Evolutionary conservation across 2,888 invertebrate species (phyloP), one percentile per base, ranked within the genome.

Genomic region (Tipula unca): DNA sequence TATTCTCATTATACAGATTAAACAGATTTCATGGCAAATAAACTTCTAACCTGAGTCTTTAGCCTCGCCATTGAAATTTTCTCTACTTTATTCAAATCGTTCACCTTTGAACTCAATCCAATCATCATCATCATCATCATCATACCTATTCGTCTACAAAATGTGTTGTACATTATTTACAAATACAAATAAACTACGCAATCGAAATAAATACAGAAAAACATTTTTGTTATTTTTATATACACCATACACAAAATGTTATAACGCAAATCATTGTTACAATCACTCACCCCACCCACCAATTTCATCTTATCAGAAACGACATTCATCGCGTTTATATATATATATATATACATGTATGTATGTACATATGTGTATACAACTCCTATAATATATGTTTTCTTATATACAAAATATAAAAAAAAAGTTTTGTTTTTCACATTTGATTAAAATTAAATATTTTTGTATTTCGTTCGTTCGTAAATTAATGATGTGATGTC

Each of bases 111-210:
- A 69, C 69, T 69, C 69, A 69, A 25, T 69, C 69, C 69, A 20
- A 69, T 69, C 69, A 69, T 69, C 69, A 69, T 69, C 25, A 69
- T 69, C 69, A 69, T 25, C 69, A n/a, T 48, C 69, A 69, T 69
- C 69, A 69, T 69, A 69, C 69, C 69, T 69, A 69, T 69, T 69
- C 69, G 69, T 69, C 69, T 69, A 69, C 69, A 69, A 69, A 69
- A 69, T 69, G 25, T 69, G 69, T 25, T 69, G 69, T 69, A 25
- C 13, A 48, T 36, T 36, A 36, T 36, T 36, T 48, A 48, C 48
- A 17, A 48, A 0, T 69, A 69, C 69, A 69, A 54, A 54, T 54
- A 54, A 3, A 69, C 69, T 69, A 69, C 69, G 69, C 69, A 69
- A 25, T 69, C 69, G 69, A 69, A 69, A 25, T 69, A 69, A 25